phyloP scores from a whole-genome alignment of 2,797 vertebrate species.

The Danio tinwini region DNA sequence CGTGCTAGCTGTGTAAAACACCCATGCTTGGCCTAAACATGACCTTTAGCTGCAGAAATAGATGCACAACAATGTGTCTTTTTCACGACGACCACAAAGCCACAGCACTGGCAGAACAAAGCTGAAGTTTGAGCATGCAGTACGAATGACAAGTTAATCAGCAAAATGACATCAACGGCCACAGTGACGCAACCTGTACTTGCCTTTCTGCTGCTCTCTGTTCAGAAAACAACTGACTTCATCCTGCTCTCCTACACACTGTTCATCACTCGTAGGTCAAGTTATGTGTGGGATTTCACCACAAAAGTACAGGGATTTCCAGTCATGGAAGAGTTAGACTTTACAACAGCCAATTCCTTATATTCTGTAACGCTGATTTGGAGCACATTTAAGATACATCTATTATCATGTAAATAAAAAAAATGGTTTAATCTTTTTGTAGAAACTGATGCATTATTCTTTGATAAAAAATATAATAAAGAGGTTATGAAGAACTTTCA shows the following conservation, averaged over 20 bases:
- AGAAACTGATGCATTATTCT: too few species aligned
- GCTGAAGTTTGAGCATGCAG: constrained; percentile 23
- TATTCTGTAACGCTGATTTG: background rate
- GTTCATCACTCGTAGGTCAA: constrained; percentile 23
- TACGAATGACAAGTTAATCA: constrained; percentile 49
- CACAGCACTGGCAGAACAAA: constrained; percentile 18
- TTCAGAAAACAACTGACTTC: constrained; percentile 39
- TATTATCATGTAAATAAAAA: too few species aligned
- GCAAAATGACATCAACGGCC: constrained; percentile 39
- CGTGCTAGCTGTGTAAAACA: constrained; percentile 14
- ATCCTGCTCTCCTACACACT: constrained; percentile 17
- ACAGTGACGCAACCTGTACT: constrained; percentile 34
- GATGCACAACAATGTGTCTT: constrained; percentile 39
- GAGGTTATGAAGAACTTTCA: too few species aligned
- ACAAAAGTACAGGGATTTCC: constrained; percentile 14
- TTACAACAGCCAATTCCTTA: background rate
- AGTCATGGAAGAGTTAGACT: background rate
- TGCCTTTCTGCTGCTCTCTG: constrained; percentile 2
- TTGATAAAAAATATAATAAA: too few species aligned
- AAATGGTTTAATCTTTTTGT: too few species aligned
- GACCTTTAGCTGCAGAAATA: constrained; percentile 44
- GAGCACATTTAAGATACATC: too few species aligned
- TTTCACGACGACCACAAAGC: constrained; percentile 27
- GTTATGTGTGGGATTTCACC: background rate
- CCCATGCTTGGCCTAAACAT: constrained; percentile 34